These are phyloP conservation scores for Ambastaia sidthimunki DNA, from an alignment of 2,797 vertebrate species.

Conservation along the genomic window DNA sequence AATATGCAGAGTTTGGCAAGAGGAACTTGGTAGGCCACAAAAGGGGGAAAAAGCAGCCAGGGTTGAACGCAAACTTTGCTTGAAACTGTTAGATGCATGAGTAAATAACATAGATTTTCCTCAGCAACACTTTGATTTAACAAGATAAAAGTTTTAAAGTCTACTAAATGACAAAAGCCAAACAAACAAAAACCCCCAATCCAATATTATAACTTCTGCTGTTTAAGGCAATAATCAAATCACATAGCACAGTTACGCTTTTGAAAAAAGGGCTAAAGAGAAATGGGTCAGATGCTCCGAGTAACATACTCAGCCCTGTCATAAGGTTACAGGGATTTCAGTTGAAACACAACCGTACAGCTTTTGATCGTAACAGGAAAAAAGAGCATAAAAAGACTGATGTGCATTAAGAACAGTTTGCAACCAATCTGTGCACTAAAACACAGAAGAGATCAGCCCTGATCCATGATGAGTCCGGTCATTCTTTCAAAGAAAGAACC, in stretches of 20 bases:
- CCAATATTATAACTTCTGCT: not conserved
- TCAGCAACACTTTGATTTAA: slow-evolving; percentile 15
- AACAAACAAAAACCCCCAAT: not conserved
- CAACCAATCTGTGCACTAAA: slow-evolving; percentile 21
- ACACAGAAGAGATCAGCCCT: slow-evolving; percentile 6
- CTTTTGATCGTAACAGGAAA: not conserved
- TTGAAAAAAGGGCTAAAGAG: not conserved
- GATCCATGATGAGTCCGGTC: not conserved
- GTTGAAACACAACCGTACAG: slow-evolving; percentile 20
- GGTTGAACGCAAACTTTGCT: slow-evolving; percentile 10
- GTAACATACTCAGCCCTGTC: slow-evolving; percentile 4
- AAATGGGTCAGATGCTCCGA: slow-evolving; percentile 38
- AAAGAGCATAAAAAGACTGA: slow-evolving; percentile 30
- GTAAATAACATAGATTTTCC: not conserved
- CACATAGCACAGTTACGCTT: not conserved
- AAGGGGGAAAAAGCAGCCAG: not conserved
- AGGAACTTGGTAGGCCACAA: slow-evolving; percentile 45
- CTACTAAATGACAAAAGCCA: not conserved
- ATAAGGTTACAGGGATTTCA: slow-evolving; percentile 26
- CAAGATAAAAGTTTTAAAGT: not conserved
- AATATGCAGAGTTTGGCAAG: slow-evolving; percentile 69
- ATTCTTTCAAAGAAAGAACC: slow-evolving; percentile 41
- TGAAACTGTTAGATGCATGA: not conserved
- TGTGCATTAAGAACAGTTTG: slow-evolving; percentile 17
- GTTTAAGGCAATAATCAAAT: not conserved